Conservation (phyloP, 2,797 vertebrate genomes). For the Oophaga sylvatica region DNA sequence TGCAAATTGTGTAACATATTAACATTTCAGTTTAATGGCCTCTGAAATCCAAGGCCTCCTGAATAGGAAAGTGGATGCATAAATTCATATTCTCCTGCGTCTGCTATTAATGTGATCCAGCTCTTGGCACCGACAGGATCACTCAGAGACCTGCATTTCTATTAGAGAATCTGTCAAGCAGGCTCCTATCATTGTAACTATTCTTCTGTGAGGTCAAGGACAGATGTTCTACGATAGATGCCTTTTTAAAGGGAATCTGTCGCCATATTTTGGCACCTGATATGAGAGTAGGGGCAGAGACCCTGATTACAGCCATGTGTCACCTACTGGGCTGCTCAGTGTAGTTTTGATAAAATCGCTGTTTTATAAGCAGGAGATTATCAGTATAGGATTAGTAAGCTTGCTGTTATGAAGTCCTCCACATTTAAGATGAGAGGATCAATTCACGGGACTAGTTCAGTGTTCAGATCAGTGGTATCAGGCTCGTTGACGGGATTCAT, state of each 20-base stretch:
- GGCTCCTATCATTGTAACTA: neutral
- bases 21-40: neutral
- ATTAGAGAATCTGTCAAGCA: neutral
- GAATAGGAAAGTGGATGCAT: neutral
- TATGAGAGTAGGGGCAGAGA: too few relatives aligned
- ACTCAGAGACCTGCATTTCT: neutral
- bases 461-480: too few relatives aligned
- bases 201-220: neutral
- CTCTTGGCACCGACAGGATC: neutral
- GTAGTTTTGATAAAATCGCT: too few relatives aligned
- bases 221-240: neutral
- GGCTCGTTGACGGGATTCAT: too few relatives aligned
- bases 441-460: too few relatives aligned
- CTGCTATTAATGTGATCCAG: neutral
- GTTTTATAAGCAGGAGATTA: too few relatives aligned
- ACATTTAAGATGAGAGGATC: too few relatives aligned
- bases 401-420: too few relatives aligned
- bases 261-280: too few relatives aligned
- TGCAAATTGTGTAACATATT: slow-evolving; percentile 15
- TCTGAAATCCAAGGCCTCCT: neutral
- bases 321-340: too few relatives aligned
- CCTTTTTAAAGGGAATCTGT: neutral
- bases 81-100: neutral
- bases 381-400: too few relatives aligned
- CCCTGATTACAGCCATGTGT: too few relatives aligned